Percentiles rank a stretch among this genome's conserved stretches.
Conservation (phyloP, 1,140 invertebrate species). For the Piezodorus guildinii region DNA sequence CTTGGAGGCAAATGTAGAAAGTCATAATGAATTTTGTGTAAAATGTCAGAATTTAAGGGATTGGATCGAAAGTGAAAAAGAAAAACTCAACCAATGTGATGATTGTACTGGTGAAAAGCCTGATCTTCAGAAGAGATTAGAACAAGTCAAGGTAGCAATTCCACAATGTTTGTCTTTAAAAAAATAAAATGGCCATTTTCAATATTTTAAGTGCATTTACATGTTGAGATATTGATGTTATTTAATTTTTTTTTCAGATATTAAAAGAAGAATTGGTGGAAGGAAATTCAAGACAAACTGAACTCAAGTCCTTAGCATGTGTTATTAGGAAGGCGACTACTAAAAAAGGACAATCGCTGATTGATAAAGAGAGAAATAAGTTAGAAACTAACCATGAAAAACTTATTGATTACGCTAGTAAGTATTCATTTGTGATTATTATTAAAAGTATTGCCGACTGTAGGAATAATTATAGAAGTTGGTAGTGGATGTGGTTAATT, state of each 20-base stretch:
- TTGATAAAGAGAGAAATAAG: constrained; percentile 60
- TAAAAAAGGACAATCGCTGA: constrained; percentile 54
- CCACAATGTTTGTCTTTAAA: neutral
- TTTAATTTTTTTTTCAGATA: constrained; percentile 32
- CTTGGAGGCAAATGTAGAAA: constrained; percentile 72
- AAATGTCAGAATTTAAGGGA: constrained; percentile 61
- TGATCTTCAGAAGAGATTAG: constrained; percentile 47
- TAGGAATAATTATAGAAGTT: too few relatives aligned
- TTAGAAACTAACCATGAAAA: constrained; percentile 39
- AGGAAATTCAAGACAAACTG: constrained; percentile 56
- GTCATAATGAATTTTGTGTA: constrained; percentile 66
- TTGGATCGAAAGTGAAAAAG: constrained; percentile 63
- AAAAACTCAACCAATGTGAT: constrained; percentile 62
- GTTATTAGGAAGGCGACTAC: constrained; percentile 72
- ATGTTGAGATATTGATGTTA: too few relatives aligned
- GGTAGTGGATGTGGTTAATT: too few relatives aligned
- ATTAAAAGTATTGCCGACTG: too few relatives aligned
- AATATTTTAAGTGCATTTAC: neutral
- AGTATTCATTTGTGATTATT: neutral
- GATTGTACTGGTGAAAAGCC: constrained; percentile 68
- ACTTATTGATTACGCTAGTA: constrained; percentile 13
- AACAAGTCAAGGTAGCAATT: neutral
- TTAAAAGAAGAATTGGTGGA: constrained; percentile 56
- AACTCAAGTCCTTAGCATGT: constrained; percentile 52
- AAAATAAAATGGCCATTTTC: neutral